Percentiles rank a stretch among this genome's conserved stretches.
phyloP scores from a whole-genome alignment of 1,140 invertebrate species.

The Armadillidium nasatum region DNA sequence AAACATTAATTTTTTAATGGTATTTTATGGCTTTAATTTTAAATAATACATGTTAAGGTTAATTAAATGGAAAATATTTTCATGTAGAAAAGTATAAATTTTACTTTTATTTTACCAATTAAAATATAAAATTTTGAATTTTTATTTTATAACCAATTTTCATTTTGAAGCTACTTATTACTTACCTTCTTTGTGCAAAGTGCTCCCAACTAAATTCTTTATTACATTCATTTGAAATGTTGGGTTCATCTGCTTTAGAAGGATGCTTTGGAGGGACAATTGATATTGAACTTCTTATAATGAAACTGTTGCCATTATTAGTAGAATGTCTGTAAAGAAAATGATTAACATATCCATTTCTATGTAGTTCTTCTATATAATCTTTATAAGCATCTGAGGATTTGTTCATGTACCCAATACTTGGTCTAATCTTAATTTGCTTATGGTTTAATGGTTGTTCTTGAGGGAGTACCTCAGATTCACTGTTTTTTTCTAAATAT shows the following conservation, averaged over 20 bases:
- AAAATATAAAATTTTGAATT: too few relatives aligned
- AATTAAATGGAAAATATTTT: too few relatives aligned
- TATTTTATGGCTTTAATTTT: too few relatives aligned
- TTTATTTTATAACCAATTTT: too few relatives aligned
- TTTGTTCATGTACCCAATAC: neutral
- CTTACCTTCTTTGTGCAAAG: neutral
- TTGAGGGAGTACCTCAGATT: neutral
- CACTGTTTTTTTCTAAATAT: neutral
- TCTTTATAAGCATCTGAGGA: neutral
- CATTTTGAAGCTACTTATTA: neutral
- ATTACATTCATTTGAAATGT: neutral
- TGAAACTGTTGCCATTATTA: neutral
- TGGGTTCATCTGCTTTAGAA: neutral
- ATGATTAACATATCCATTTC: neutral
- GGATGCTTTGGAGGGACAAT: neutral
- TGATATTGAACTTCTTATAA: neutral
- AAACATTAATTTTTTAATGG: too few relatives aligned
- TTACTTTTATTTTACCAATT: too few relatives aligned
- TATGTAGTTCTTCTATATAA: neutral
- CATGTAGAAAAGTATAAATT: too few relatives aligned
- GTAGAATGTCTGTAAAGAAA: neutral
- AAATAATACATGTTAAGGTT: too few relatives aligned
- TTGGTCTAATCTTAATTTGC: neutral
- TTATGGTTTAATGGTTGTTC: neutral
- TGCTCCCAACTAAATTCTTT: slow-evolving; percentile 3